Evolutionary conservation across 1,140 invertebrate species (phyloP).

Genomic region (Ganaspis sp.): DNA sequence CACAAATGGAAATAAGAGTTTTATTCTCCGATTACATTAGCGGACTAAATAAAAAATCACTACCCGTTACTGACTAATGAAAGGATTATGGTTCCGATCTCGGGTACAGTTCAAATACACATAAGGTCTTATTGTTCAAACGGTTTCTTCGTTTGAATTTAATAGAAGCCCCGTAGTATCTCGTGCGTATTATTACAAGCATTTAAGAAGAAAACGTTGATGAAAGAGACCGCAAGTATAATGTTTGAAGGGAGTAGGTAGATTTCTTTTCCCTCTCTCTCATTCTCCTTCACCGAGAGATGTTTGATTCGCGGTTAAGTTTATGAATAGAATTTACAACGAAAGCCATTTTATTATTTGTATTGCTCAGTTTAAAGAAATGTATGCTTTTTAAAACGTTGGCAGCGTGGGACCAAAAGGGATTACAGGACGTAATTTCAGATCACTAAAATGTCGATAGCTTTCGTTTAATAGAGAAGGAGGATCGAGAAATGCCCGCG

Average conservation of each 20-base stretch:
- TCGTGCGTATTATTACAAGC: slow-evolving; percentile 57
- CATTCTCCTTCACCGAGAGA: not conserved
- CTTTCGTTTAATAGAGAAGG: slow-evolving; percentile 14
- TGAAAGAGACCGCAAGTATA: slow-evolving; percentile 57
- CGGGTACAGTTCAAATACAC: slow-evolving; percentile 28
- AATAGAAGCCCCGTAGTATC: slow-evolving; percentile 50
- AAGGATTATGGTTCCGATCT: slow-evolving; percentile 24
- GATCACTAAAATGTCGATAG: slow-evolving; percentile 5
- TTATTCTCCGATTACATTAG: slow-evolving; percentile 17
- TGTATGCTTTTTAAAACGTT: slow-evolving; percentile 5
- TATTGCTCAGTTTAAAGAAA: slow-evolving; percentile 7
- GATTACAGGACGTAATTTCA: slow-evolving; percentile 3
- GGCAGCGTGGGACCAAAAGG: slow-evolving; percentile 15
- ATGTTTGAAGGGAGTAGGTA: slow-evolving; percentile 54
- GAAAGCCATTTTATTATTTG: slow-evolving; percentile 27
- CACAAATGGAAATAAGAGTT: slow-evolving; percentile 1
- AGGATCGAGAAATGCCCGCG: slow-evolving; percentile 24
- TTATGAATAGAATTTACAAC: slow-evolving; percentile 6
- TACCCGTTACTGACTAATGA: slow-evolving; percentile 29
- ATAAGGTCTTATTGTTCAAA: slow-evolving; percentile 27
- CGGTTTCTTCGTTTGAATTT: slow-evolving; percentile 27
- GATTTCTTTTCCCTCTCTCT: slow-evolving; percentile 49
- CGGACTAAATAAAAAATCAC: not conserved
- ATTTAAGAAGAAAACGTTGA: slow-evolving; percentile 50
- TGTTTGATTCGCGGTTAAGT: slow-evolving; percentile 28